Conservation (phyloP, 1,140 invertebrate species). For the Drosophila santomea region DNA sequence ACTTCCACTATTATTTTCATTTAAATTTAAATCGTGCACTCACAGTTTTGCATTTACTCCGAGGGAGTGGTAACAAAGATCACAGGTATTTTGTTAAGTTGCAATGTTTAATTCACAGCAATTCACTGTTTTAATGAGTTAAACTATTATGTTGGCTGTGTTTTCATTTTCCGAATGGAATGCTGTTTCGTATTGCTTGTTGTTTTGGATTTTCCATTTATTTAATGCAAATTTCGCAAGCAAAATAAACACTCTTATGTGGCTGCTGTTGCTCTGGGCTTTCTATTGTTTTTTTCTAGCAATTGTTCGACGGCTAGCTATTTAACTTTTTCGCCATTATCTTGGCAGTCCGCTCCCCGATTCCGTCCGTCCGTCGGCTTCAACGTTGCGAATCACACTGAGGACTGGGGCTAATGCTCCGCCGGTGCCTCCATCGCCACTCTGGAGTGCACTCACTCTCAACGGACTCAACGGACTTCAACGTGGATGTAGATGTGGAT, state of each 20-base stretch:
- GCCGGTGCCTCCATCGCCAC: conserved; percentile 3
- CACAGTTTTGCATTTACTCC: conserved; percentile 11
- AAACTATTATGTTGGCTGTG: conserved; percentile 7
- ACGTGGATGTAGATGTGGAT: too few species aligned
- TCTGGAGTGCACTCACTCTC: conserved; percentile 41
- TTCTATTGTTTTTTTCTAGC: conserved; percentile 58
- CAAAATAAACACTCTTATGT: conserved; percentile 15
- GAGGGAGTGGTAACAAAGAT: not conserved
- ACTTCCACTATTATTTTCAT: too few species aligned
- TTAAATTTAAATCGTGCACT: not conserved
- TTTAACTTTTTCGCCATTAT: conserved; percentile 34
- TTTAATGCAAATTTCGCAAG: conserved; percentile 43
- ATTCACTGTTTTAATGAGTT: conserved; percentile 23
- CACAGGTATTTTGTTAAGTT: not conserved
- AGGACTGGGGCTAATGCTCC: conserved; percentile 55
- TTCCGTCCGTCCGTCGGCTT: conserved; percentile 38
- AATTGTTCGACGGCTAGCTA: conserved; percentile 49
- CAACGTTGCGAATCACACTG: conserved; percentile 65
- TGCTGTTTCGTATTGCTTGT: conserved; percentile 6
- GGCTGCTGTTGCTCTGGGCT: conserved; percentile 23
- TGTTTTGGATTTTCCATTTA: conserved; percentile 13
- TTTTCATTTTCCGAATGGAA: conserved; percentile 1
- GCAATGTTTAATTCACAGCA: conserved; percentile 1
- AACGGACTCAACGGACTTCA: too few species aligned
- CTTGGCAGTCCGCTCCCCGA: conserved; percentile 40